phyloP scores from a whole-genome alignment of 2,888 invertebrate genomes.

The Philaethria dido region DNA sequence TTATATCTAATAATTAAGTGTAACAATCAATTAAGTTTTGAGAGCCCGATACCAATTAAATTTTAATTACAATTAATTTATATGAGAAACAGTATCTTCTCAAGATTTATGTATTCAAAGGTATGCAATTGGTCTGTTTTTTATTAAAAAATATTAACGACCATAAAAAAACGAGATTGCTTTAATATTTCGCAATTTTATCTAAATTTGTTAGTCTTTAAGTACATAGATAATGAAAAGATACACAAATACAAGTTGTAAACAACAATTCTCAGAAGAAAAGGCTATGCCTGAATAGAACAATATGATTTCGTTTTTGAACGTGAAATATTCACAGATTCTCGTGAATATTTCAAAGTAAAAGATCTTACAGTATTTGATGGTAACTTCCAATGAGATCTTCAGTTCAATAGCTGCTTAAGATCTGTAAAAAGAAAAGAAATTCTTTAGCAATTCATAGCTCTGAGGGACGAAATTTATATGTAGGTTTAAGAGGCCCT shows the following conservation, averaged over 20 bases:
- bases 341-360: conserved; percentile 5
- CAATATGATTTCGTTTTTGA: not conserved
- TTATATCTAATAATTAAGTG: conserved; percentile 31
- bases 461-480: too few species aligned
- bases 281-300: not conserved
- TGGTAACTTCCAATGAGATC: conserved; percentile 34
- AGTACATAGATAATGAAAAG: conserved; percentile 23
- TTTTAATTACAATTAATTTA: conserved; percentile 21
- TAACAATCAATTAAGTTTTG: conserved; percentile 29
- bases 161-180: not conserved
- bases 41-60: conserved; percentile 32
- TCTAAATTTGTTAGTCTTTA: not conserved
- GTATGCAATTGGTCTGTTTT: not conserved
- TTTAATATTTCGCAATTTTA: not conserved
- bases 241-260: conserved; percentile 3
- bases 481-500: too few species aligned
- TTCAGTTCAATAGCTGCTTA: conserved; percentile 5
- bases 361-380: conserved; percentile 26
- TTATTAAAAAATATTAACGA: not conserved
- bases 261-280: not conserved
- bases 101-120: conserved; percentile 23
- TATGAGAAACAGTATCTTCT: conserved; percentile 6
- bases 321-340: not conserved
- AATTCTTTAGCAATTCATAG: too few species aligned
- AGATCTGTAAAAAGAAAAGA: conserved; percentile 30